Evolutionary conservation across 2,797 vertebrate species (phyloP).

Genomic region (Platalea minor): DNA sequence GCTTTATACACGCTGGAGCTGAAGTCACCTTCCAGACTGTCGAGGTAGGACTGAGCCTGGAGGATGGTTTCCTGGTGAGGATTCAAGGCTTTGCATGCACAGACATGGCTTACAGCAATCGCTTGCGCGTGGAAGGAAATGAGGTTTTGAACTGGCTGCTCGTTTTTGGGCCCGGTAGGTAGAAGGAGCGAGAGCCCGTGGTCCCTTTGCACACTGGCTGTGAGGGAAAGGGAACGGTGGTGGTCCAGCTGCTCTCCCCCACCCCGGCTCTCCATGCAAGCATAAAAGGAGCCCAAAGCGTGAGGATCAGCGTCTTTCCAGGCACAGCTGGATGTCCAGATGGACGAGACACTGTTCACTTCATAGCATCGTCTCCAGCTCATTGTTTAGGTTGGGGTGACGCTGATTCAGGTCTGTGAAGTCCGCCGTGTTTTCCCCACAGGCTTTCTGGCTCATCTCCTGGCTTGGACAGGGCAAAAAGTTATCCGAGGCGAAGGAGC

Average conservation of each 20-base stretch:
- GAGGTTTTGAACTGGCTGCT: background rate
- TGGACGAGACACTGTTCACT: accelerated
- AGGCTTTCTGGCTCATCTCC: background rate
- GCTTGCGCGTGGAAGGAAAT: accelerated
- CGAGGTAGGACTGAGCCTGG: accelerated
- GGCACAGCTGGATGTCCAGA: background rate
- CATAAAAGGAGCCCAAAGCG: accelerated
- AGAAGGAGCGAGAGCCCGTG: accelerated
- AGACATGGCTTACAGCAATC: background rate
- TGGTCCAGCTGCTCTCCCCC: background rate
- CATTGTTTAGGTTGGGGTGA: background rate
- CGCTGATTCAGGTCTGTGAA: background rate
- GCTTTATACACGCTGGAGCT: background rate
- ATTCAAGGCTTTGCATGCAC: background rate
- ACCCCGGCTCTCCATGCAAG: background rate
- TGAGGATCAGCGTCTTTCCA: background rate
- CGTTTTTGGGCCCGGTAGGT: accelerated
- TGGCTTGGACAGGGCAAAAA: background rate
- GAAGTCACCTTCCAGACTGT: background rate
- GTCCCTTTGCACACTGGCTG: background rate
- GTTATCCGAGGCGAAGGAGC: background rate
- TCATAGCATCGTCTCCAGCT: conserved; percentile 64
- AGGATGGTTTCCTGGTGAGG: background rate
- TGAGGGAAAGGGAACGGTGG: background rate
- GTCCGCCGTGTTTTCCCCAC: background rate